These are phyloP conservation scores for Sipha maydis DNA, from an alignment of 2,888 invertebrate genomes.

Conservation along the genomic window DNA sequence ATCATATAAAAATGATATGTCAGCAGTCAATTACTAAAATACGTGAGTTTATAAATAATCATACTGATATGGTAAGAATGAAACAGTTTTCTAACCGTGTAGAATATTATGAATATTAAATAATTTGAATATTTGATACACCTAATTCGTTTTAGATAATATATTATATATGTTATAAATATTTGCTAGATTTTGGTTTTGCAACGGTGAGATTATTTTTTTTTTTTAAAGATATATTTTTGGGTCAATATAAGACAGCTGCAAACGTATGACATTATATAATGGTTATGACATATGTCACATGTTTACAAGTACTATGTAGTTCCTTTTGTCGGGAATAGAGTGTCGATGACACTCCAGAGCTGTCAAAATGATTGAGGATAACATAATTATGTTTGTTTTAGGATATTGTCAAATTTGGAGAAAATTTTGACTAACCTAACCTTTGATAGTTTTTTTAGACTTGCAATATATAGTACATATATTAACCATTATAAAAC, in stretches of 20 bases:
- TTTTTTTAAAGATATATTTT: not conserved
- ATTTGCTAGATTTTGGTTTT: not conserved
- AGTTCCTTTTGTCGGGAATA: not conserved
- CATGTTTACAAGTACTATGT: not conserved
- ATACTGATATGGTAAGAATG: not conserved
- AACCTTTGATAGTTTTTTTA: not conserved
- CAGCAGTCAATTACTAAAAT: not conserved
- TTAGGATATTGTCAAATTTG: not conserved
- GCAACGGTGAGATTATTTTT: not conserved
- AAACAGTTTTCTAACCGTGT: not conserved
- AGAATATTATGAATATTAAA: not conserved
- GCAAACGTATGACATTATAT: not conserved
- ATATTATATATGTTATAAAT: not conserved
- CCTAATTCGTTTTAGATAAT: not conserved
- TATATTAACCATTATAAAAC: too few species aligned
- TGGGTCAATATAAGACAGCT: not conserved
- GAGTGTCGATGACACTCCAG: not conserved
- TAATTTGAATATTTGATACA: not conserved
- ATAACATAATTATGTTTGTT: not conserved
- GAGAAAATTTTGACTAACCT: too few species aligned
- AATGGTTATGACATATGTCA: not conserved
- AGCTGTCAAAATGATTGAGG: not conserved
- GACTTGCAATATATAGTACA: not conserved
- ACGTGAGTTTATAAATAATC: not conserved
- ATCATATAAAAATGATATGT: not conserved